Base-by-base conservation (phyloP, 2,888 invertebrate genomes). In the Nipponacmea schrenckii region DNA sequence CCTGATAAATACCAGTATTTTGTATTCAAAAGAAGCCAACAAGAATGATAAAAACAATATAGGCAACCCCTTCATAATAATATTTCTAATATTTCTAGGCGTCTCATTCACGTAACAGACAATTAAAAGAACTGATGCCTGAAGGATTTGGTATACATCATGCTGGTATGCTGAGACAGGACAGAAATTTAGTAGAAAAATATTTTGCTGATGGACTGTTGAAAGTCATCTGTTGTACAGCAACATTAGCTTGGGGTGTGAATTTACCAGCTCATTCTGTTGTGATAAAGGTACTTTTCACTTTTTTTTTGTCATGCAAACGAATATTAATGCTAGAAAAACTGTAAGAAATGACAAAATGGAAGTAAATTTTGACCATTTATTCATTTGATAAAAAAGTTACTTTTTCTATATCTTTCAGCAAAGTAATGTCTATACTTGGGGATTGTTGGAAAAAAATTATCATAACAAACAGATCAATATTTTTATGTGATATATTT, bases 191-290 rank as follows among this genome's bases (percentile, higher is more conserved):
- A 63, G 89, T 89, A 46, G 98, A 99, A 89, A 94, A 94, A 87
- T 94, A 94, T 83, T 99, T 99, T 87, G 90, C 93, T 0, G 94
- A 94, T 71, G 98, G 98, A 0, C 92, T 93, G 77, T 93, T 97
- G 74, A 95, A 94, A 86, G 96, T 92, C 15, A 90, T 99, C 1
- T 95, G 97, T 12, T 98, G 98, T 87, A 99, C 99, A 0, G 95
- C 99, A 0, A 99, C 99, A 0, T 91, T 99, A 45, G 99, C 99
- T 39, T 99, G 99, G 99, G 99, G 99, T 81, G 98, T 99, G 7
- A 99, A 99, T 90, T 91, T 99, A 78, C 99, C 99, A 0, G 99
- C 99, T 0, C 98, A 98, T 88, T 98, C 96, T 45, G 98, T 99
- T 77, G 93, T 99, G 67, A 97, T 97, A 77, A 93, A 95, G 90